A percentile compares a stretch with the other conserved stretches of the same genome.
Evolutionary conservation across 2,797 vertebrate genomes (phyloP).

Genomic region (Gambusia yucatana): DNA sequence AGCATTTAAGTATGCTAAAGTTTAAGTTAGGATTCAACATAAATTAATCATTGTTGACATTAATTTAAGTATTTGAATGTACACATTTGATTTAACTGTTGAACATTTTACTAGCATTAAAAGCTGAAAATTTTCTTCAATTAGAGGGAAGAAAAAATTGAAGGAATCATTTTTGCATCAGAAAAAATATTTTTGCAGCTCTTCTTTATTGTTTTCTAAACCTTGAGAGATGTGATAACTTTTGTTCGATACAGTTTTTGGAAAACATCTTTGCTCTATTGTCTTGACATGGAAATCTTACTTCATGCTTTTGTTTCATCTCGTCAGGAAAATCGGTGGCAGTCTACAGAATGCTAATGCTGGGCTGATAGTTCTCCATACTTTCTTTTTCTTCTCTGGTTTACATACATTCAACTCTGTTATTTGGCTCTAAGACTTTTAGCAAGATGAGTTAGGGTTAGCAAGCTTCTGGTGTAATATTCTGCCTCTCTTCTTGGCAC

Average conservation of each 20-base stretch:
- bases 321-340: too few relatives aligned
- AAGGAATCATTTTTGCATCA: neutral
- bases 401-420: neutral
- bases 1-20: too few relatives aligned
- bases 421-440: neutral
- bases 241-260: too few relatives aligned
- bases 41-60: too few relatives aligned
- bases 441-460: too few relatives aligned
- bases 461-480: neutral
- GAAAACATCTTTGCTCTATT: too few relatives aligned
- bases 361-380: neutral
- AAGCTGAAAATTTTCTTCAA: neutral
- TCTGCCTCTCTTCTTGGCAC: neutral
- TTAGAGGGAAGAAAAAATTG: neutral
- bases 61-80: too few relatives aligned
- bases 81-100: too few relatives aligned
- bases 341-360: neutral
- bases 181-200: neutral
- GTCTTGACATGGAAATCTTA: too few relatives aligned
- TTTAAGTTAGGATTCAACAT: too few relatives aligned
- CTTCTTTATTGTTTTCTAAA: neutral
- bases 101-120: too few relatives aligned
- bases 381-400: neutral
- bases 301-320: too few relatives aligned
- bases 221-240: neutral